Evolutionary conservation across 2,888 invertebrate genomes (phyloP), one percentile per base, ranked within the genome.

Genomic region (Pseudoips prasinana): DNA sequence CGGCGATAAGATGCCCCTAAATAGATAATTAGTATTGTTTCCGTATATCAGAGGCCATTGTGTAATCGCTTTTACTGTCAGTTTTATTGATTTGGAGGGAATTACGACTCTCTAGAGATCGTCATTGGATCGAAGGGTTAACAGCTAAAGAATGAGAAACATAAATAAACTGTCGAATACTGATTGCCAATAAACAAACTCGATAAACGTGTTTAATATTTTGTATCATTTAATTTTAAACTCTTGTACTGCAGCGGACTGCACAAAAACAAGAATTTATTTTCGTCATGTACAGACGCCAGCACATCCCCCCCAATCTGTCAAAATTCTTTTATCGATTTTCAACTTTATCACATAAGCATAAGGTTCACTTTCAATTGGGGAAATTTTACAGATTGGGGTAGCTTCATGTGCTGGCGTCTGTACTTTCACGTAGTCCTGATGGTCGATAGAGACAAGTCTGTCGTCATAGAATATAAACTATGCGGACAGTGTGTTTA

Each of bases 11-110:
- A 69, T 63, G 58, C 57, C 60, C 70, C 65, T 80, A 84, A 87
- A 75, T 83, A 79, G 77, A 76, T 82, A 78, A 88, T 87, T 86
- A 85, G 77, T 76, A 82, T 85, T 86, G 85, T 86, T 74, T 64
- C 60, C 52, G 50, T 38, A 62, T 58, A 61, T 51, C 41, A 49
- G 38, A 37, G 35, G 22, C 42, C 46, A 60, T 64, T 56, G 52
- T 60, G 38, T 47, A 45, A 50, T 52, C 39, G 61, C 64, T 66
- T 63, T 63, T 58, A 52, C 43, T 39, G 43, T 39, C 40, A 47
- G 34, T 51, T 63, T 61, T 63, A 64, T 55, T 53, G 61, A 44
- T 47, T 44, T 34, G 41, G 39, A 28, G 9, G 30, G 46, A 40
- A 41, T 39, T 23, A 46, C 39, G 40, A 51, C 49, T 46, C 46